Evolutionary conservation across 2,113 vertebrate species (phyloP), one percentile per base, ranked within the genome.

Genomic region (Pelecanoides urinatrix): DNA sequence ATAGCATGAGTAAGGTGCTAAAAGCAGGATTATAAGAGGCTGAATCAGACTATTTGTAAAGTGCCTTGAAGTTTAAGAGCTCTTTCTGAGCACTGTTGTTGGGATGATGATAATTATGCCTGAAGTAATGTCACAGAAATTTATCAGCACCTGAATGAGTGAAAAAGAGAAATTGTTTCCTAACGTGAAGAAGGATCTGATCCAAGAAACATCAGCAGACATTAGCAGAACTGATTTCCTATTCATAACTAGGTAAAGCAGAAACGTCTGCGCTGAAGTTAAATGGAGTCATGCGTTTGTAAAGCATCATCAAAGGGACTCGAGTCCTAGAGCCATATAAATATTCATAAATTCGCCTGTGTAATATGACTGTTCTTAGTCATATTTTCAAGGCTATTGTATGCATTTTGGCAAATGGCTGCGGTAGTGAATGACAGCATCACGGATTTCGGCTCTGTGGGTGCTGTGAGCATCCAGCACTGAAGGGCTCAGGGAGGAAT

Each of bases 11-110:
- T 76, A 94, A 92, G 30, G 53, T 72, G 34, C 85, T 89, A 75
- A 85, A 78, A 87, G 40, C 61, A 67, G 78, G 44, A 30, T 76
- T 79, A 10, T 45, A 36, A 90, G 63, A 83, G 75, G 47, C 55
- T 95, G 79, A 91, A 84, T 96, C 94, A 94, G 71, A 83, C 13
- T 78, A 20, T 86, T 92, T 53, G 36, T 92, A 38, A 66, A 84
- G 45, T 30, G 17, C 86, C 63, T 53, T 80, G 92, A 81, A 80
- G 56, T 90, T 70, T n/a, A 55, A 91, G 67, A 50, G 49, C 71
- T 82, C 42, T 92, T 92, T 88, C 45, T 66, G 42, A 83, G 58
- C 21, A 1, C 42, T 58, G 67, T 32, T 63, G 53, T 63, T 1
- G 5, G 36, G 50, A 36, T 88, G 45, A 93, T 83, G 72, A 42